phyloP scores from a whole-genome alignment of 2,797 vertebrate species.

The Myotis myotis region DNA sequence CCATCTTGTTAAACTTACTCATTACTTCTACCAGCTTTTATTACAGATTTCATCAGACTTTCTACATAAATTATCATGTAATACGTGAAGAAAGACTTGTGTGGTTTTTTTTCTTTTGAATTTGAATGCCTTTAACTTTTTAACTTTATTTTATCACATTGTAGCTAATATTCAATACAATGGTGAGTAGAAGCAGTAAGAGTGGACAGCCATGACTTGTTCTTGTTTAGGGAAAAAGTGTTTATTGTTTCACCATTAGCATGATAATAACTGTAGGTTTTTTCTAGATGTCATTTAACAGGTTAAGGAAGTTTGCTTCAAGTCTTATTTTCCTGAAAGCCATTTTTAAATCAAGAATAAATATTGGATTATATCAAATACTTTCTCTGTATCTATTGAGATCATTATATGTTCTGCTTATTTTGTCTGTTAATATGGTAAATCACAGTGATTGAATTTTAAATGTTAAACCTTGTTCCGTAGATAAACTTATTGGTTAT shows the following conservation, averaged over 20 bases:
- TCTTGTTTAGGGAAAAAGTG: neutral
- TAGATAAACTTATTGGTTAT: neutral
- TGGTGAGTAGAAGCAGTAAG: neutral
- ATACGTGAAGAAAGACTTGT: neutral
- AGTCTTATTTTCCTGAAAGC: neutral
- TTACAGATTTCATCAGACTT: neutral
- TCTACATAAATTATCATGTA: neutral
- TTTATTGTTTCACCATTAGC: neutral
- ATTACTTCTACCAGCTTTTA: neutral
- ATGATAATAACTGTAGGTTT: neutral
- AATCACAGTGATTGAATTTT: neutral
- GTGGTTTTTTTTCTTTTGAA: neutral
- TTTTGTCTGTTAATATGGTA: neutral
- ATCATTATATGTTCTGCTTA: neutral
- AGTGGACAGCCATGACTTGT: neutral
- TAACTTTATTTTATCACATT: neutral
- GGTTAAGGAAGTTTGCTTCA: neutral
- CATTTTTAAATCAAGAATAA: neutral
- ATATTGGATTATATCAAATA: neutral
- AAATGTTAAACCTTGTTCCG: neutral
- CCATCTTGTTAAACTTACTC: neutral
- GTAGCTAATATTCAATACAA: neutral
- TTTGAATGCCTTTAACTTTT: neutral
- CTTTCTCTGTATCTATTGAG: neutral
- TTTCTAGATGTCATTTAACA: neutral